Evolutionary conservation across 2,113 vertebrate species (phyloP), one percentile per base, ranked within the genome.

Genomic region (Chlamydotis undulata): DNA sequence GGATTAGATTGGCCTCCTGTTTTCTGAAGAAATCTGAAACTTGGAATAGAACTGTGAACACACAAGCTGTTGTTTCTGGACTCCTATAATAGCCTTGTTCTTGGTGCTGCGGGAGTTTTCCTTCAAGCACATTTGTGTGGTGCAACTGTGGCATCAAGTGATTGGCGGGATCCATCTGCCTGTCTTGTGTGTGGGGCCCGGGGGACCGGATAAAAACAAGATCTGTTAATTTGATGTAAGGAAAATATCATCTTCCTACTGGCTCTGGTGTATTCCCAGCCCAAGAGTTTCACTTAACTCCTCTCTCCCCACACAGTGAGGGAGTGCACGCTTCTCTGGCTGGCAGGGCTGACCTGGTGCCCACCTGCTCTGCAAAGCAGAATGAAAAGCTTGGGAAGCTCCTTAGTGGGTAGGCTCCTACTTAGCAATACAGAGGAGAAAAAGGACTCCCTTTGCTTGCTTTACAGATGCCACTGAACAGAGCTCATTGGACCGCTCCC

Each of bases 11-110:
- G 67, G 64, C 79, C 89, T 95, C 68, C 82, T 94, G 82, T 88
- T 93, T 95, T 53, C 78, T 86, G 76, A 63, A 64, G 89, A 21
- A 76, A 68, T 67, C 53, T 92, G 83, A 41, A 77, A 55, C 78
- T 90, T 89, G 83, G 87, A 91, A 71, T 29, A 85, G 77, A 88
- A 95, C 91, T 81, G 65, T 18, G 82, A 89, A 90, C 73, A 86
- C 91, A 89, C 93, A 94, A 92, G 95, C 94, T 97, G 95, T 82
- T 90, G 79, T 93, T 90, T 79, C 77, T 73, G 94, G 89, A 33
- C 70, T 88, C 71, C 89, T 41, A 14, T 37, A 77, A 93, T 69
- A 83, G 76, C 71, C 90, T 93, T 29, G 70, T 14, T 87, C 83
- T 39, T 55, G 50, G 71, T 87, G 78, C 94, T 83, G 63, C 84